phyloP scores from a whole-genome alignment of 2,888 invertebrate genomes.

The Orthosia gothica region DNA sequence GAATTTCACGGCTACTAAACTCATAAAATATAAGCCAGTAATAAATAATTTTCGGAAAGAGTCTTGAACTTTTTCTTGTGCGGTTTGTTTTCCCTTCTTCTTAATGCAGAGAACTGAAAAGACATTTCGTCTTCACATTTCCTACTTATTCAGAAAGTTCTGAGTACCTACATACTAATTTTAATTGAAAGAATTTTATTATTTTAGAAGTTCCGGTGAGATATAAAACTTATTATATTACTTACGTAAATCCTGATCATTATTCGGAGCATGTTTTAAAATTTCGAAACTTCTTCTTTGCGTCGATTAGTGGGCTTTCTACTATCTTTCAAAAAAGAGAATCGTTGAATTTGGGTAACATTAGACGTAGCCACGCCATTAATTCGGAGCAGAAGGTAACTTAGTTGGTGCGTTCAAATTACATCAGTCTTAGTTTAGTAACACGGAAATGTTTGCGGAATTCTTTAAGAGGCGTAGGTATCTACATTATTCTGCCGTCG shows the following conservation, averaged over 20 bases:
- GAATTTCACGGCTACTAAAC: constrained; percentile 59
- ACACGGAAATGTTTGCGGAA: constrained; percentile 79
- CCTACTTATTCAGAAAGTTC: constrained; percentile 10
- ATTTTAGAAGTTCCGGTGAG: constrained; percentile 37
- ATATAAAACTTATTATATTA: constrained; percentile 72
- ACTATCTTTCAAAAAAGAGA: constrained; percentile 71
- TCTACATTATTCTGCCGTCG: constrained; percentile 75
- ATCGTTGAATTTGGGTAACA: constrained; percentile 74
- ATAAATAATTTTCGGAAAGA: constrained; percentile 46
- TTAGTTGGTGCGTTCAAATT: constrained; percentile 81
- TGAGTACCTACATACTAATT: constrained; percentile 21
- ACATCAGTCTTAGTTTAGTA: constrained; percentile 84
- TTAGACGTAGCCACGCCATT: too few species aligned
- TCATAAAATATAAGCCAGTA: constrained; percentile 57
- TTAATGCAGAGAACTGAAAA: constrained; percentile 11
- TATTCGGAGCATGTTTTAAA: constrained; percentile 73
- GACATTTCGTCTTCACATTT: constrained; percentile 32
- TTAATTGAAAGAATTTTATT: constrained; percentile 48
- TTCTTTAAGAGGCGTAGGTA: constrained; percentile 76
- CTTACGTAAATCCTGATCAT: constrained; percentile 68
- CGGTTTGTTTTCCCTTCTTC: constrained; percentile 25
- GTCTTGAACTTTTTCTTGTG: constrained; percentile 7
- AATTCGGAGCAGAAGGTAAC: too few species aligned
- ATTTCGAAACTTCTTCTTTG: constrained; percentile 67
- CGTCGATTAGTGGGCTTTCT: constrained; percentile 64